Evolutionary conservation across 2,888 invertebrate genomes (phyloP).

Genomic region (Chrysolina haemoptera): DNA sequence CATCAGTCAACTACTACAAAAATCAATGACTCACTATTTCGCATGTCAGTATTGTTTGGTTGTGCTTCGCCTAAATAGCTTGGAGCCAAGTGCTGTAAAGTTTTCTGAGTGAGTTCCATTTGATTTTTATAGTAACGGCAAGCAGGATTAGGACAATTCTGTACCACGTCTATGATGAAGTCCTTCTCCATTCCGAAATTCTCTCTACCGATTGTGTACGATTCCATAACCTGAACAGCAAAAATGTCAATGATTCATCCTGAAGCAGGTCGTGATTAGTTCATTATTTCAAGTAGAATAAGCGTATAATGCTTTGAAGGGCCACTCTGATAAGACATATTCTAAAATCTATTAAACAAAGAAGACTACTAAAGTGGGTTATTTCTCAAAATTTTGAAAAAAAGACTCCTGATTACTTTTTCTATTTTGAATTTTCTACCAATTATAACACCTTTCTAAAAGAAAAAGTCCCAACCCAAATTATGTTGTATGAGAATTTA

Average conservation of each 20-base stretch:
- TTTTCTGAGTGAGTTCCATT: slow-evolving; percentile 81
- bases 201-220: slow-evolving; percentile 87
- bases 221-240: slow-evolving; percentile 79
- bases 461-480: no score
- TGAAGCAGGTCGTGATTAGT: background rate
- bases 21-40: slow-evolving; percentile 61
- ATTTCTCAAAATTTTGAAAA: no score
- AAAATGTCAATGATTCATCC: background rate
- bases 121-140: slow-evolving; percentile 91
- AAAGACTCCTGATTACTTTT: no score
- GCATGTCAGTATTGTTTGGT: slow-evolving; percentile 63
- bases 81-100: slow-evolving; percentile 77
- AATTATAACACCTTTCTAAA: no score
- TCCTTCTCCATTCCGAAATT: slow-evolving; percentile 93
- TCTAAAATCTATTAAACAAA: no score
- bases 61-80: slow-evolving; percentile 67
- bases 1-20: background rate
- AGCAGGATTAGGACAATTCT: slow-evolving; percentile 90
- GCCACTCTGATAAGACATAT: no score
- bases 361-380: no score
- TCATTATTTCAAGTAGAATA: no score
- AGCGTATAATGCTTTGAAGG: no score
- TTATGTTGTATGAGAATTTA: no score
- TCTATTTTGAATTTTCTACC: no score
- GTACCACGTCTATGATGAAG: slow-evolving; percentile 90